phyloP scores from a whole-genome alignment of 2,113 vertebrate species.

The Cochlearius cochlearius region DNA sequence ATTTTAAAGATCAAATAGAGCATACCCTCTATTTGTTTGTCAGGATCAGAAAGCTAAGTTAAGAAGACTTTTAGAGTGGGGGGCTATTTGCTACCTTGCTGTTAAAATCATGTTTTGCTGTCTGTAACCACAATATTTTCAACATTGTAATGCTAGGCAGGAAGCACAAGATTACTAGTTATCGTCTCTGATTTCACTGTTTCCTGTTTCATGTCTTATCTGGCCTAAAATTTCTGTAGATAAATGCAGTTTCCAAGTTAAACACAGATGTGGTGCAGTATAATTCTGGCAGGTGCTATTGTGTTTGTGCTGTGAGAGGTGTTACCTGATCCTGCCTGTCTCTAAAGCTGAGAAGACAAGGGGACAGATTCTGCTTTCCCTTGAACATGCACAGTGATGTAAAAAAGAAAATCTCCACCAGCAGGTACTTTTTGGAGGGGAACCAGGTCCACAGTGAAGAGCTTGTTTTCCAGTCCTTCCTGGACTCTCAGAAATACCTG shows the following conservation, averaged over 20 bases:
- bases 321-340: neutral
- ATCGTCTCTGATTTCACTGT: neutral
- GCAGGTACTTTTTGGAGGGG: neutral
- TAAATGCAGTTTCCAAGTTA: conserved; percentile 34
- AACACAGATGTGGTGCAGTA: conserved; percentile 19
- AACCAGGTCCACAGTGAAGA: neutral
- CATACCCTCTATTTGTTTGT: neutral
- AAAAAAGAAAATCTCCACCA: neutral
- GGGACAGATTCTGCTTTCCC: neutral
- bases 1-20: neutral
- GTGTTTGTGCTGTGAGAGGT: neutral
- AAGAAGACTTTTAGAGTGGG: neutral
- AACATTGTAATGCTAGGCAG: conserved; percentile 14
- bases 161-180: conserved; percentile 39
- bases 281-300: conserved; percentile 28
- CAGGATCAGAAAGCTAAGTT: neutral
- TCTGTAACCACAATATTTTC: conserved; percentile 35
- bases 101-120: conserved; percentile 12
- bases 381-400: rapidly evolving
- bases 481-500: neutral
- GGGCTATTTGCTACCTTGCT: neutral
- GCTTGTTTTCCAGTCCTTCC: neutral
- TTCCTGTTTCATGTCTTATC: conserved; percentile 3
- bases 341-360: neutral
- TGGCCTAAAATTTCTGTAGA: conserved; percentile 23